A percentile compares a stretch with the other conserved stretches of the same genome.
Conservation (phyloP, 2,113 vertebrate species). For the Abramis brama region DNA sequence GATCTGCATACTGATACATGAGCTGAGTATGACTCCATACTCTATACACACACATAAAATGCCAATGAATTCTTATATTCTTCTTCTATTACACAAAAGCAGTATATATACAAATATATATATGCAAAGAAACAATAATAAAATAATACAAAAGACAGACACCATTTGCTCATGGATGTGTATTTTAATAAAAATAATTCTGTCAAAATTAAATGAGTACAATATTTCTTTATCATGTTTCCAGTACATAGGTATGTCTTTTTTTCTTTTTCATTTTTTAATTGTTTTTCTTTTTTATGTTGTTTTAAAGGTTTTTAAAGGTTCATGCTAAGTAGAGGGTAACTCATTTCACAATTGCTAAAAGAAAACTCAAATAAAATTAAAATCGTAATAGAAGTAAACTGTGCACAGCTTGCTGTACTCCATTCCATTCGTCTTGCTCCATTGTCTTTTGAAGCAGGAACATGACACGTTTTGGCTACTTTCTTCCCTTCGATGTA, state of each 20-base stretch:
- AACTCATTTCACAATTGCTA: slow-evolving; percentile 89
- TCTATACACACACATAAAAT: not conserved
- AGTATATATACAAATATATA: too few relatives aligned
- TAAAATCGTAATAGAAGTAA: slow-evolving; percentile 73
- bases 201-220: slow-evolving; percentile 98
- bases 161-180: slow-evolving; percentile 86
- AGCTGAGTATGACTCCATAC: too few relatives aligned
- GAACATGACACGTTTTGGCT: slow-evolving; percentile 31
- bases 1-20: too few relatives aligned
- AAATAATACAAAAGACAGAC: slow-evolving; percentile 53
- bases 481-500: slow-evolving; percentile 46
- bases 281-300: slow-evolving; percentile 75
- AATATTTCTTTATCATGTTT: slow-evolving; percentile 90
- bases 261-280: slow-evolving; percentile 70
- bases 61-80: not conserved
- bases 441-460: slow-evolving; percentile 42
- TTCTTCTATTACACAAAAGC: too few relatives aligned
- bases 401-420: slow-evolving; percentile 81
- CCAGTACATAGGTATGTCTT: slow-evolving; percentile 84
- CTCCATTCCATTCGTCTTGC: slow-evolving; percentile 58
- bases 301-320: slow-evolving; percentile 86
- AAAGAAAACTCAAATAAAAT: slow-evolving; percentile 84
- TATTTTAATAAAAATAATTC: slow-evolving; percentile 99
- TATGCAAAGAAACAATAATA: not conserved
- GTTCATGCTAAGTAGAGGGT: slow-evolving; percentile 91